A percentile compares a stretch with the other conserved stretches of the same genome.
These are phyloP conservation scores for Eulemur albifrons DNA, from an alignment of 2,797 vertebrate genomes.

Conservation along the genomic window DNA sequence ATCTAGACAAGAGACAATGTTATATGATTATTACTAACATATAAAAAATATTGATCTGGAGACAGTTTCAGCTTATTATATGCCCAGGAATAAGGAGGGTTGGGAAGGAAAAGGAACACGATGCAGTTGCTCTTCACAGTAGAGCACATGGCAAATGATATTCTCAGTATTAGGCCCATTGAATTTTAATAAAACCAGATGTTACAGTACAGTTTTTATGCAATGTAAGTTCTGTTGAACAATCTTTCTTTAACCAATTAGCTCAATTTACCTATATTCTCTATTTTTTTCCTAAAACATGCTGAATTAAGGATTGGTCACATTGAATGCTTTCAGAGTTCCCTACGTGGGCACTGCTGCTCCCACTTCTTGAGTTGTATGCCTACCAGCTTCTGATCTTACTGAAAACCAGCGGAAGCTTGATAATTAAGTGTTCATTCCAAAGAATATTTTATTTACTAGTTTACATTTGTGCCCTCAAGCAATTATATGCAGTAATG, in stretches of 20 bases:
- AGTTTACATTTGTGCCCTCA: neutral
- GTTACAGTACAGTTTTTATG: neutral
- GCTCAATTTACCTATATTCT: neutral
- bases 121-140: neutral
- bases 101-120: neutral
- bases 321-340: neutral
- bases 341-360: fast-evolving
- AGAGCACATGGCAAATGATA: neutral
- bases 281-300: neutral
- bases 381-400: neutral
- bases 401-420: neutral
- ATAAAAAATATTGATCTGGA: neutral
- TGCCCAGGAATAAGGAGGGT: neutral
- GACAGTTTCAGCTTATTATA: neutral
- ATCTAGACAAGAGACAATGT: neutral
- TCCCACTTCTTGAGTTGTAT: neutral
- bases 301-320: neutral
- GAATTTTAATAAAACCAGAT: neutral
- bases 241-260: neutral
- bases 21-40: neutral
- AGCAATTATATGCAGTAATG: neutral
- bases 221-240: neutral
- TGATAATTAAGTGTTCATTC: neutral
- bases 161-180: neutral
- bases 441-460: neutral